Percentiles rank a stretch among this genome's conserved stretches.
These are phyloP conservation scores for Lathronympha strigana DNA, from an alignment of 2,888 invertebrate genomes.

Conservation along the genomic window DNA sequence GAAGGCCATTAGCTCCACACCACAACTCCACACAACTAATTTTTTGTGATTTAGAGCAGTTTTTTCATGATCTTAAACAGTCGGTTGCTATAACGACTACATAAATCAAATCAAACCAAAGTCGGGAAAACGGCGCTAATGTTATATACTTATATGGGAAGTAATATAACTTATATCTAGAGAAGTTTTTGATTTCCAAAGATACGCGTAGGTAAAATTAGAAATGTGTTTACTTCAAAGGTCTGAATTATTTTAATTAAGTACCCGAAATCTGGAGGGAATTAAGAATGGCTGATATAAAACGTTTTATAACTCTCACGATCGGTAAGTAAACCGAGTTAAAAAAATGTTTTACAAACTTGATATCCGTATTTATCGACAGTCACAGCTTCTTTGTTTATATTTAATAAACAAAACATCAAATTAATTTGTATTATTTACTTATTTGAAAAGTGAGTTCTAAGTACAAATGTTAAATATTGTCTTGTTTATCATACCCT, in stretches of 20 bases:
- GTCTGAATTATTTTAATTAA: not conserved
- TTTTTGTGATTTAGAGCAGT: not conserved
- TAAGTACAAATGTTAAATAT: too few species aligned
- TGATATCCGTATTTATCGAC: not conserved
- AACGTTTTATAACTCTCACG: conserved; percentile 46
- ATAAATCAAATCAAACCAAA: conserved; percentile 2
- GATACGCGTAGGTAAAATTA: not conserved
- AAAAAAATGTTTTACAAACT: not conserved
- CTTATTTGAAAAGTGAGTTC: too few species aligned
- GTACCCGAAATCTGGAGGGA: not conserved
- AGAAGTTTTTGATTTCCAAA: conserved; percentile 1
- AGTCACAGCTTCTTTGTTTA: too few species aligned
- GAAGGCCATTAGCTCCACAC: too few species aligned
- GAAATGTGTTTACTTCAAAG: conserved; percentile 1
- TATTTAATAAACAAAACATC: too few species aligned
- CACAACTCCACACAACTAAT: too few species aligned
- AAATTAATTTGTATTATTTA: too few species aligned
- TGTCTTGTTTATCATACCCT: not conserved
- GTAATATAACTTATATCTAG: not conserved
- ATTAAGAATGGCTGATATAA: conserved; percentile 43
- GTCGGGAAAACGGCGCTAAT: not conserved
- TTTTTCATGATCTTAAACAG: conserved; percentile 13
- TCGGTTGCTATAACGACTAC: conserved; percentile 14
- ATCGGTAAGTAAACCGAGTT: conserved; percentile 44
- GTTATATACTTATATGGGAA: too few species aligned